Conservation (phyloP, 2,888 invertebrate genomes). For the Sinelater perroti region DNA sequence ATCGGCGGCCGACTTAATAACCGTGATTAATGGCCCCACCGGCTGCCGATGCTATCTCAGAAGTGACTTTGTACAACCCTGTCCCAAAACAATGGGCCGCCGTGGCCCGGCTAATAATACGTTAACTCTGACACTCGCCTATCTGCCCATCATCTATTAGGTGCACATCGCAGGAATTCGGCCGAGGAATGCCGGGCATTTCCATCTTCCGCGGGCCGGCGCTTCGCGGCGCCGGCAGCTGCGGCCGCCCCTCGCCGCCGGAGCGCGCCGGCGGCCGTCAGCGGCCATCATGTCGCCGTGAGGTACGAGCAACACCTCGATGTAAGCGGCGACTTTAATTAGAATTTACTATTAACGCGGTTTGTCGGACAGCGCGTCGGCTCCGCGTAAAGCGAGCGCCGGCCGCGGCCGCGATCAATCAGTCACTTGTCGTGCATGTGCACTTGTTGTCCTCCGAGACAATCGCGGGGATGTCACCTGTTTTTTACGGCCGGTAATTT, state of each 20-base stretch:
- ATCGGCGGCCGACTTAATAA: no score
- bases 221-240: conserved; percentile 53
- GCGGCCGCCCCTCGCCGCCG: no score
- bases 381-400: conserved; percentile 36
- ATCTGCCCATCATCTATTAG: conserved; percentile 36
- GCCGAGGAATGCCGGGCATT: conserved; percentile 31
- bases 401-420: conserved; percentile 48
- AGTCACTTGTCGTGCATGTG: conserved; percentile 51
- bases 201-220: conserved; percentile 48
- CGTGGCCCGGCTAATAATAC: conserved; percentile 28
- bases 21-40: no score
- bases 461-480: conserved; percentile 54
- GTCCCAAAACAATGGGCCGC: conserved; percentile 22
- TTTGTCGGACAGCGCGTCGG: conserved; percentile 53
- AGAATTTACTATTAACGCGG: conserved; percentile 58
- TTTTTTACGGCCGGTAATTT: conserved; percentile 54
- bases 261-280: no score
- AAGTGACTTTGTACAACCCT: conserved; percentile 18
- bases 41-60: background rate
- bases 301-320: conserved; percentile 57
- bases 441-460: conserved; percentile 45
- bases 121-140: conserved; percentile 35
- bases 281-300: conserved; percentile 52
- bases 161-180: conserved; percentile 32
- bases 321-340: conserved; percentile 57